Conservation (phyloP, 2,888 invertebrate genomes). For the Harpalus rufipes region DNA sequence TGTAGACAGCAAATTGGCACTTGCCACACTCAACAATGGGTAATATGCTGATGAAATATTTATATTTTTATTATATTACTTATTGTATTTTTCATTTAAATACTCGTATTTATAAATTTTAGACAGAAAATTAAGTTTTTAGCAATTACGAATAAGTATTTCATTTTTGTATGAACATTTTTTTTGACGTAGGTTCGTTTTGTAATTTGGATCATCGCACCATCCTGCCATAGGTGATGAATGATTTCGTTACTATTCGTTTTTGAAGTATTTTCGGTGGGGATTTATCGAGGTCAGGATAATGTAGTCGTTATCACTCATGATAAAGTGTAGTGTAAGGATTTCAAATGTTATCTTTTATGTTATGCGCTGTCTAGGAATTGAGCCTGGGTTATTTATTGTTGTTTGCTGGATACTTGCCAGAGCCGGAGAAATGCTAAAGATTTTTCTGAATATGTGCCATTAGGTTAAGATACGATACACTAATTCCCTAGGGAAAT, state of each 20-base stretch:
- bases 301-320: constrained; percentile 32
- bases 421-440: constrained; percentile 17
- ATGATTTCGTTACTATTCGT: background rate
- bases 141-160: too few species aligned
- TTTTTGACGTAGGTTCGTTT: too few species aligned
- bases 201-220: too few species aligned
- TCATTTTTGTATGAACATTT: too few species aligned
- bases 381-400: constrained; percentile 32
- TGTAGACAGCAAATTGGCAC: too few species aligned
- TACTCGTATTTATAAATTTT: too few species aligned
- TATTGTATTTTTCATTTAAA: too few species aligned
- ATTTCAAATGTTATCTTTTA: constrained; percentile 50
- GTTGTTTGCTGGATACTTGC: constrained; percentile 37
- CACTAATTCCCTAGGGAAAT: background rate
- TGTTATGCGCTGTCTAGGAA: constrained; percentile 47
- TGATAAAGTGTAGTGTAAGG: constrained; percentile 45
- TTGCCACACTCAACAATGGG: too few species aligned
- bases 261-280: background rate
- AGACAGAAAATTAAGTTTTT: too few species aligned
- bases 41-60: too few species aligned
- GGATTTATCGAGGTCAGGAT: constrained; percentile 12
- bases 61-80: too few species aligned
- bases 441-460: constrained; percentile 48
- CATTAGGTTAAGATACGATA: constrained; percentile 24
- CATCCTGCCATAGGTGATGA: background rate